Percentiles rank a stretch among this genome's conserved stretches.
Conservation (phyloP, 2,888 invertebrate genomes). For the Galerucella pusilla region DNA sequence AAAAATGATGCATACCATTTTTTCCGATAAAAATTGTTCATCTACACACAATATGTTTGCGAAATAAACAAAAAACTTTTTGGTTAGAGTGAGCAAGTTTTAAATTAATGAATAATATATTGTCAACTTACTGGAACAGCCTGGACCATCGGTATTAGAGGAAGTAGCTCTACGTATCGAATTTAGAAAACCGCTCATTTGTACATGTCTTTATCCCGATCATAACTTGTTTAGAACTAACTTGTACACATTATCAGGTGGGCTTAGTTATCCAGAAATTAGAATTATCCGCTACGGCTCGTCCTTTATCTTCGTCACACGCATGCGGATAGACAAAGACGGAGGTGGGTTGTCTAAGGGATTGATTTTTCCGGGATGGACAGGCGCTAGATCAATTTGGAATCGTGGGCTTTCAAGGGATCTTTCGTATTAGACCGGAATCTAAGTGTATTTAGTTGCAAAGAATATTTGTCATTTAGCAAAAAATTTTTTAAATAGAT, state of each 20-base stretch:
- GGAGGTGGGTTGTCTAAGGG: neutral
- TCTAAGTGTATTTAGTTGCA: neutral
- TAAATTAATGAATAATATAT: neutral
- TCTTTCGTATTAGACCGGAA: neutral
- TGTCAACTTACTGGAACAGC: slow-evolving; percentile 45
- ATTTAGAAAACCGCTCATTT: slow-evolving; percentile 64
- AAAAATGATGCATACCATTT: neutral
- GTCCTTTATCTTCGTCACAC: neutral
- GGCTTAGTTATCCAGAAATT: slow-evolving; percentile 2
- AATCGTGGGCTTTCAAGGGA: neutral
- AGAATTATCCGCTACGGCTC: neutral
- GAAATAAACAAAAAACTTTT: neutral
- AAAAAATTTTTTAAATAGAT: no score
- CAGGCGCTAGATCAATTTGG: neutral
- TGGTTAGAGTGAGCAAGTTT: neutral
- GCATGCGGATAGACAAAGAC: neutral
- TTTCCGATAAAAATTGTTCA: neutral
- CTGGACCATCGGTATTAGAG: slow-evolving; percentile 46
- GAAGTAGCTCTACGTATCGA: slow-evolving; percentile 63
- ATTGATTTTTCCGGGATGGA: slow-evolving; percentile 19
- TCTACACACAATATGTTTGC: neutral
- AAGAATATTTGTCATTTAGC: neutral
- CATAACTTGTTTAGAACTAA: slow-evolving; percentile 52
- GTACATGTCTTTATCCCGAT: slow-evolving; percentile 54
- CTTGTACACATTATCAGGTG: slow-evolving; percentile 32